Base-by-base conservation (phyloP, 1,140 invertebrate species). In the Aphelenchoides avenae region DNA sequence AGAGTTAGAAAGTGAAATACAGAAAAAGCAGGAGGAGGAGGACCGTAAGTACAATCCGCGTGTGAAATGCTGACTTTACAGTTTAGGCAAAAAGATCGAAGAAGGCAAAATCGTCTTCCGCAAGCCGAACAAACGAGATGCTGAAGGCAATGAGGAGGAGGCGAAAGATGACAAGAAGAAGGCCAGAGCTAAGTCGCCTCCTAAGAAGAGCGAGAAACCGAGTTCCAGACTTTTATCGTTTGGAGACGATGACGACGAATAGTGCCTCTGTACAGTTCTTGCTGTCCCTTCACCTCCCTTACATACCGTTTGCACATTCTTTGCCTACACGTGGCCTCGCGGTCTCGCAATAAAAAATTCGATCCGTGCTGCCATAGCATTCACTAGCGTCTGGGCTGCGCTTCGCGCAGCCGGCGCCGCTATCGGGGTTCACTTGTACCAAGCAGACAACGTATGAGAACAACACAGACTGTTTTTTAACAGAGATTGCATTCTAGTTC, bases 81-180 rank as follows among this genome's bases (percentile, higher is more conserved):
- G 61, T 64, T 68, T 37, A 68, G 70, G 48, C 26, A 46, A 56
- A 18, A 75, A 71, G 42, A 71, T 71, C 26, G 56, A 61, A 18
- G 50, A 75, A 31, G 68, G 68, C 1, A 58, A 57, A 43, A 71
- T 71, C 31, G 70, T 44, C 26, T 71, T 71, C 51, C 69, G 66
- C 13, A 71, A 70, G 51, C 71, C 71, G 15, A 41, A 52, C 29
- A 71, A 68, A 58, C 57, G 54, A 24, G 15, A 43, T 13, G 13
- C 24, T 13, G 43, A 51, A 18, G 18, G 9, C 2, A 29, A n/a
- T 4, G 42, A 57, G 13, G 48, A 43, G 11, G 47, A 59, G 18
- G 34, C 47, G 13, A 15, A 66, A 24, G 50, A 66, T 11, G 46
- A 57, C 30, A 70, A 74, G 37, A 49, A 27, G 27, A 24, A 41